A percentile compares a stretch with the other conserved stretches of the same genome.
Conservation (phyloP, 2,888 invertebrate genomes). For the Melolontha melolontha region DNA sequence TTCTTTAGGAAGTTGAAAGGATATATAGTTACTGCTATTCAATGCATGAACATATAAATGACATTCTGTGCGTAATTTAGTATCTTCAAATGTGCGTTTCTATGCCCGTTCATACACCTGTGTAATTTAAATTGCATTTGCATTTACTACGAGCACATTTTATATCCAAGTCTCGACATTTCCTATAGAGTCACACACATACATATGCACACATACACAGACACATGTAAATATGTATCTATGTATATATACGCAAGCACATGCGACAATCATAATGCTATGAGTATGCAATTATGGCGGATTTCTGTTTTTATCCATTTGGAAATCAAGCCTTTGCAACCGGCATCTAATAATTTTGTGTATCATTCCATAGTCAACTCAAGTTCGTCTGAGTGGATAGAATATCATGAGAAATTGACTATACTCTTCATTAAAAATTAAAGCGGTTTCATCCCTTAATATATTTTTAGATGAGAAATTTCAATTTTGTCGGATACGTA, state of each 20-base stretch:
- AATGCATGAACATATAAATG: conserved; percentile 25
- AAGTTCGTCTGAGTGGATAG: not conserved
- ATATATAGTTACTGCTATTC: not conserved
- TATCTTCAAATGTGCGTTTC: conserved; percentile 30
- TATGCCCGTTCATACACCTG: conserved; percentile 21
- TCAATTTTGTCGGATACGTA: too few species aligned
- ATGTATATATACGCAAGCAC: too few species aligned
- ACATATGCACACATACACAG: too few species aligned
- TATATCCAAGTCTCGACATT: conserved; percentile 7
- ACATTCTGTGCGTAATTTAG: conserved; percentile 31
- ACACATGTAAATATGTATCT: too few species aligned
- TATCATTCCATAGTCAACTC: not conserved
- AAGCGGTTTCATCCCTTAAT: too few species aligned
- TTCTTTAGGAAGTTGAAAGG: not conserved
- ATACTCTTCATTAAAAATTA: not conserved
- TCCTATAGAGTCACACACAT: not conserved
- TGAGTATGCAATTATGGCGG: not conserved
- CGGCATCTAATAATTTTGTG: not conserved
- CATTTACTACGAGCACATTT: conserved; percentile 10
- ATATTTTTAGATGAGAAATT: too few species aligned
- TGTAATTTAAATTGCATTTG: conserved; percentile 34
- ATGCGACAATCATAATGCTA: too few species aligned
- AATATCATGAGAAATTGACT: not conserved
- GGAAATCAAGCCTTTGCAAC: not conserved
- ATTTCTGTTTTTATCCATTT: conserved; percentile 1